A percentile compares a stretch with the other conserved stretches of the same genome.
Evolutionary conservation across 2,797 vertebrate genomes (phyloP).

Genomic region (Pyrocephalus nanus): DNA sequence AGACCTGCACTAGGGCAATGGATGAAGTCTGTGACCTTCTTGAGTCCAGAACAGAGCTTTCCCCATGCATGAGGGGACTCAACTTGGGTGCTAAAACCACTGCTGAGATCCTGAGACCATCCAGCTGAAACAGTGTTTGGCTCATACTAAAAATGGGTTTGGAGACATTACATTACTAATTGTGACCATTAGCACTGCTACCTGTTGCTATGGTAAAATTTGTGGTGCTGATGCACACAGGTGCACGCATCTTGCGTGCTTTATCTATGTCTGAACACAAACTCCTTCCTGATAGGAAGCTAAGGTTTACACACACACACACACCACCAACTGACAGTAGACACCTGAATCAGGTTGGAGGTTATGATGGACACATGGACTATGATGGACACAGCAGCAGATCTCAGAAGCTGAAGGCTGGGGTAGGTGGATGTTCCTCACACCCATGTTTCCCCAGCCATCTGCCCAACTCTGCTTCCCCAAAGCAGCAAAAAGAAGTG

Average conservation of each 20-base stretch:
- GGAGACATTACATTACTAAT: background rate
- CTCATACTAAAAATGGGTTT: background rate
- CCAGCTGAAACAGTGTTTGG: background rate
- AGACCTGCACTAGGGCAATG: constrained; percentile 74
- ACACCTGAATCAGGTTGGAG: background rate
- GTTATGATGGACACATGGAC: background rate
- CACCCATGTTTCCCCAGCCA: background rate
- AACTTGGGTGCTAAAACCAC: background rate
- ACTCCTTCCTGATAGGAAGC: background rate
- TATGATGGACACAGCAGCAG: background rate
- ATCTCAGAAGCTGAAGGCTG: background rate
- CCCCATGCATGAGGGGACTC: background rate
- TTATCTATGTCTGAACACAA: background rate
- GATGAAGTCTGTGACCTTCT: constrained; percentile 77
- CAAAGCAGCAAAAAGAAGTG: background rate
- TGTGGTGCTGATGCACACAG: background rate
- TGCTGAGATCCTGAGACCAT: background rate
- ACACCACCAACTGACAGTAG: background rate
- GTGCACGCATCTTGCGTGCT: background rate
- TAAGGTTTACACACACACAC: background rate
- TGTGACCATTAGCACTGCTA: background rate
- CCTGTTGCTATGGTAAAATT: background rate
- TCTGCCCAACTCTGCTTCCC: background rate
- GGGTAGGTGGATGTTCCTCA: rapidly evolving
- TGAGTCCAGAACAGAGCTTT: constrained; percentile 51